Evolutionary conservation across 2,888 invertebrate species (phyloP).

Genomic region (Meloe dianella): DNA sequence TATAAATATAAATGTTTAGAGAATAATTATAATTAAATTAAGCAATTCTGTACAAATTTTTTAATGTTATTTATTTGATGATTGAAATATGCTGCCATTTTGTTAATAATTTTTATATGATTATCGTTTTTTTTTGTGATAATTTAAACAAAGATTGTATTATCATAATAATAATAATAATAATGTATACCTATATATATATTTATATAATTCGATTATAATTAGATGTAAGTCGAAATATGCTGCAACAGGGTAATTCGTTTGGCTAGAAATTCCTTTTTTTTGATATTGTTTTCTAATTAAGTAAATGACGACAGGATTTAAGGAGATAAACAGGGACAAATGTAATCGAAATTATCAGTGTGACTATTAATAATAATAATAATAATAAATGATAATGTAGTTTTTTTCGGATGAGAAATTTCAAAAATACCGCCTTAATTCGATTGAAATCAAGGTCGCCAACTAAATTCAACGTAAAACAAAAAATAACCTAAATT

Average conservation of each 20-base stretch:
- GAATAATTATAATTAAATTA: no score
- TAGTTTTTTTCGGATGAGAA: not conserved
- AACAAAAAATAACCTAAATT: not conserved
- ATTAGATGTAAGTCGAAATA: constrained; percentile 18
- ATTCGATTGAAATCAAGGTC: not conserved
- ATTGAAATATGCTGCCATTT: no score
- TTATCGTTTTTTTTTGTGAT: constrained; percentile 39
- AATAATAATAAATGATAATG: constrained; percentile 12
- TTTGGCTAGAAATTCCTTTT: constrained; percentile 19
- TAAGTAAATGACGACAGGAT: not conserved
- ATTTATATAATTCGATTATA: not conserved
- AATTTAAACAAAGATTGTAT: constrained; percentile 29
- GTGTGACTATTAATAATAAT: constrained; percentile 34
- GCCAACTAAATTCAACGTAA: not conserved
- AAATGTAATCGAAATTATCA: constrained; percentile 43
- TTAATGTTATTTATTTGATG: constrained; percentile 17
- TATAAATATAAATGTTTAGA: constrained; percentile 44
- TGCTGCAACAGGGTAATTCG: constrained; percentile 37
- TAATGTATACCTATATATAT: constrained; percentile 9
- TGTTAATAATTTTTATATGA: constrained; percentile 34
- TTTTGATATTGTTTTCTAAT: no score
- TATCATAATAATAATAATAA: constrained; percentile 17
- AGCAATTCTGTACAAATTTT: constrained; percentile 9
- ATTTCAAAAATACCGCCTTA: not conserved
- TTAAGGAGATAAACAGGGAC: constrained; percentile 52